Percentiles rank a stretch among this genome's conserved stretches.
phyloP scores from a whole-genome alignment of 1,140 invertebrate species.

The Anthonomus grandis region DNA sequence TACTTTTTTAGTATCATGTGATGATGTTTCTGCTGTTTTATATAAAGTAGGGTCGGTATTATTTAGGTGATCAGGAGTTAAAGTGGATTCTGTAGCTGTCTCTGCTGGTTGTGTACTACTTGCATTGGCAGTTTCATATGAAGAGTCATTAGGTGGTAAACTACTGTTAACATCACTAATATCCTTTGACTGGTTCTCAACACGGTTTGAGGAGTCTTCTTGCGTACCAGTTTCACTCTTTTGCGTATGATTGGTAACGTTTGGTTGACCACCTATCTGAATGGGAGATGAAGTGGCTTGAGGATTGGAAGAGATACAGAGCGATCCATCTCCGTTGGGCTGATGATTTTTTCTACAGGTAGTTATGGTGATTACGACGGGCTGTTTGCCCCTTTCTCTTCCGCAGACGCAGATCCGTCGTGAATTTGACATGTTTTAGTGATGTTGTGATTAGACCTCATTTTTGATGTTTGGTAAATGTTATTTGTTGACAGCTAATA shows the following conservation, averaged over 20 bases:
- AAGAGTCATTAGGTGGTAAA: too few relatives aligned
- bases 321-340: background rate
- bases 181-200: background rate
- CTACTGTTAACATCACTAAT: background rate
- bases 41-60: background rate
- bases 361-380: slow-evolving; percentile 16
- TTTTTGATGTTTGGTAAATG: too few relatives aligned
- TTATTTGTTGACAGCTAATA: too few relatives aligned
- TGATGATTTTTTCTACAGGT: slow-evolving; percentile 14
- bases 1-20: background rate
- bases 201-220: background rate
- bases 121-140: too few relatives aligned
- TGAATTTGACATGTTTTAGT: slow-evolving; percentile 13
- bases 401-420: slow-evolving; percentile 15
- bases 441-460: too few relatives aligned
- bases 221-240: background rate
- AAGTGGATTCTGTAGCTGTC: too few relatives aligned
- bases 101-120: too few relatives aligned
- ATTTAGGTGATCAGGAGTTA: too few relatives aligned
- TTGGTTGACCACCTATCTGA: background rate
- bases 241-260: background rate
- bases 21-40: background rate
- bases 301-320: slow-evolving; percentile 4
- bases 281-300: background rate
- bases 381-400: slow-evolving; percentile 16